Percentiles rank a stretch among this genome's conserved stretches.
Conservation (phyloP, 1,140 invertebrate species). For the Phthorimaea operculella region DNA sequence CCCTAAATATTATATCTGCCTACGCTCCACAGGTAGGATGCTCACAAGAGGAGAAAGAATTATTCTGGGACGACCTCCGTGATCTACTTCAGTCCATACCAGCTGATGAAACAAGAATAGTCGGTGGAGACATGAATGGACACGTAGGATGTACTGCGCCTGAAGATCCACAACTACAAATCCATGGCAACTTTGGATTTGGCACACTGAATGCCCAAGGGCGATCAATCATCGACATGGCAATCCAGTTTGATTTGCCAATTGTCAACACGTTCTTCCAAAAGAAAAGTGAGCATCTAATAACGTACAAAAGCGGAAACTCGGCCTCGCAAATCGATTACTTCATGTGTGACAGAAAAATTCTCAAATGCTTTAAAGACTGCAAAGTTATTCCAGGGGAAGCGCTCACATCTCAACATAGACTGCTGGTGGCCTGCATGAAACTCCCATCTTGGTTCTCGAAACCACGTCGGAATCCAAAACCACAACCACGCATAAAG, state of each 20-base stretch:
- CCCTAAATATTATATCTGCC: neutral
- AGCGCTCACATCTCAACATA: constrained; percentile 4
- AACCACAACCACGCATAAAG: neutral
- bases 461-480: neutral
- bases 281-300: no score
- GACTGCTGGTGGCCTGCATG: constrained; percentile 6
- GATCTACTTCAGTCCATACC: constrained; percentile 4
- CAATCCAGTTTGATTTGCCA: constrained; percentile 8
- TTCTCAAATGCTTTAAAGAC: neutral
- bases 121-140: constrained; percentile 22
- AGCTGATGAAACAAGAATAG: constrained; percentile 1
- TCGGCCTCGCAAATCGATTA: constrained; percentile 12
- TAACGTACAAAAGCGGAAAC: constrained; percentile 13
- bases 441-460: neutral
- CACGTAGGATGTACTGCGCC: no score
- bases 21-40: constrained; percentile 8
- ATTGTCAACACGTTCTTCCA: constrained; percentile 16
- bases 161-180: neutral
- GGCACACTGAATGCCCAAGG: constrained; percentile 11
- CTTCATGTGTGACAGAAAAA: neutral
- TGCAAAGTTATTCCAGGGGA: constrained; percentile 15
- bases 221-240: constrained; percentile 8
- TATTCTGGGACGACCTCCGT: constrained; percentile 12
- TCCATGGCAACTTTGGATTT: constrained; percentile 16
- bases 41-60: constrained; percentile 6